Evolutionary conservation across 2,113 vertebrate species (phyloP).

Genomic region (Parotia lawesii): DNA sequence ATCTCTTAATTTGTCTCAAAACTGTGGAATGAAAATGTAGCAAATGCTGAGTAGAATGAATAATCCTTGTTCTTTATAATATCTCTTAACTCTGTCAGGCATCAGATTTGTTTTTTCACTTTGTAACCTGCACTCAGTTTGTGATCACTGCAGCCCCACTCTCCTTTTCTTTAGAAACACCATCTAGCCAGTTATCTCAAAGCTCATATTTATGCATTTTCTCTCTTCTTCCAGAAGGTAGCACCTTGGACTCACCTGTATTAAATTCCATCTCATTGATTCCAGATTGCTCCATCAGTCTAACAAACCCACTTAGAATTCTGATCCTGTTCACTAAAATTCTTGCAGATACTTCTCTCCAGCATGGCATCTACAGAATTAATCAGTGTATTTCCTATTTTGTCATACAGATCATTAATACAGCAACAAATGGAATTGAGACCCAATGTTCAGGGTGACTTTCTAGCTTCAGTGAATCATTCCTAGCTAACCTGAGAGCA

Average conservation of each 20-base stretch:
- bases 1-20: neutral
- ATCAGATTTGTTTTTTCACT: neutral
- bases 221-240: neutral
- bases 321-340: neutral
- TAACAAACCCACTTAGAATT: neutral
- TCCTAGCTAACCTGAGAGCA: neutral
- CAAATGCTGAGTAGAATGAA: neutral
- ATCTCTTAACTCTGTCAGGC: neutral
- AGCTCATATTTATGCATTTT: neutral
- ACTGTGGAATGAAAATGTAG: neutral
- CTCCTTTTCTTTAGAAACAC: neutral
- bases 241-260: neutral
- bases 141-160: neutral
- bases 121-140: rapidly evolving
- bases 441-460: neutral
- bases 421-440: neutral
- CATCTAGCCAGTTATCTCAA: neutral
- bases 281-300: neutral
- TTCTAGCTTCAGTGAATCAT: neutral
- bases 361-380: neutral
- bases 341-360: neutral
- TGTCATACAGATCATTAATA: neutral
- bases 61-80: neutral
- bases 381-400: neutral
- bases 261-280: neutral